A percentile compares a stretch with the other conserved stretches of the same genome.
These are phyloP conservation scores for Polylopha cassiicola DNA, from an alignment of 2,888 invertebrate species.

Conservation along the genomic window DNA sequence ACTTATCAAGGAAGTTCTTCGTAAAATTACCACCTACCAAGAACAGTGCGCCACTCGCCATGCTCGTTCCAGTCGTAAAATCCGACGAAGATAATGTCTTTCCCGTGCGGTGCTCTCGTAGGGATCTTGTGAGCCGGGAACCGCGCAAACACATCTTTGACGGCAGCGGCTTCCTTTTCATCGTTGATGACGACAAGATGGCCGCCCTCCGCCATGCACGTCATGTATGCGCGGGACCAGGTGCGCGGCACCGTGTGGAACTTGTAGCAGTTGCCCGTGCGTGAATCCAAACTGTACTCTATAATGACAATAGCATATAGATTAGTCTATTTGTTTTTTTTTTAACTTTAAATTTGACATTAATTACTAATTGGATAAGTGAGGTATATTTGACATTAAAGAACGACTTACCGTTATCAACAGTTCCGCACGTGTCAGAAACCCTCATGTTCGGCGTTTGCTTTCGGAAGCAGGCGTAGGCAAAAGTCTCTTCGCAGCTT, in stretches of 20 bases:
- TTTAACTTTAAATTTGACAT: no score
- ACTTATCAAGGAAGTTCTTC: no score
- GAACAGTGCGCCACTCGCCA: slow-evolving; percentile 19
- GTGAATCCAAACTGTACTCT: slow-evolving; percentile 14
- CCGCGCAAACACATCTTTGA: slow-evolving; percentile 11
- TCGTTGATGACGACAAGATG: slow-evolving; percentile 18
- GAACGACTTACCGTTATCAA: slow-evolving; percentile 7
- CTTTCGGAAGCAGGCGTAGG: slow-evolving; percentile 16
- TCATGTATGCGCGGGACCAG: slow-evolving; percentile 20
- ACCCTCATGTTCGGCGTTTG: not conserved
- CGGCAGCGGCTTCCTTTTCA: slow-evolving; percentile 7
- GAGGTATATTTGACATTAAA: not conserved
- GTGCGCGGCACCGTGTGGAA: slow-evolving; percentile 17
- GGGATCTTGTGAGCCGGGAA: not conserved
- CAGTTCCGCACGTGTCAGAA: slow-evolving; percentile 11
- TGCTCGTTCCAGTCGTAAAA: slow-evolving; percentile 17
- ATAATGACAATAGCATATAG: not conserved
- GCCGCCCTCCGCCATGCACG: slow-evolving; percentile 21
- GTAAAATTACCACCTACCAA: no score
- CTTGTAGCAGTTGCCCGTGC: slow-evolving; percentile 23
- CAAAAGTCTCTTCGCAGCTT: slow-evolving; percentile 6
- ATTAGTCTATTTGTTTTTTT: no score
- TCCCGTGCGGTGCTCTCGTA: slow-evolving; percentile 4
- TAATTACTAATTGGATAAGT: no score
- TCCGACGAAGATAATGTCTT: slow-evolving; percentile 14